Conservation (phyloP, 2,797 vertebrate genomes). For the Erethizon dorsatum region DNA sequence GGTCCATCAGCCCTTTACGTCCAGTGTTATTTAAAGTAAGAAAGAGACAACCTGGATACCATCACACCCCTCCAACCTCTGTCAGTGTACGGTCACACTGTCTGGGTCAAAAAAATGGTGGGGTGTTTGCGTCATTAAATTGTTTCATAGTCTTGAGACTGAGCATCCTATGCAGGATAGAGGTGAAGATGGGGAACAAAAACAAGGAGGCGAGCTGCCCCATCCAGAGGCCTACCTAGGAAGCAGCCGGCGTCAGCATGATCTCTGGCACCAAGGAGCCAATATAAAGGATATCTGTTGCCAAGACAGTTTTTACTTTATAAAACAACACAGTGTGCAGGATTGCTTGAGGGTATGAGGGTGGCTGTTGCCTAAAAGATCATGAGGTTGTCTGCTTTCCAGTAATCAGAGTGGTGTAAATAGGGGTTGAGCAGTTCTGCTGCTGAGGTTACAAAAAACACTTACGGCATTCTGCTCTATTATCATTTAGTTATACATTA, state of each 20-base stretch:
- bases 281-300: neutral
- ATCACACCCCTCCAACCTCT: no score
- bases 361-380: neutral
- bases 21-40: neutral
- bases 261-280: neutral
- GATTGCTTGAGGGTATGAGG: neutral
- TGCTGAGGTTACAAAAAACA: neutral
- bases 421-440: neutral
- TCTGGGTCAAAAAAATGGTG: slow-evolving; percentile 91
- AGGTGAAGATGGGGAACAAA: slow-evolving; percentile 91
- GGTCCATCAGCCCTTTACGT: neutral
- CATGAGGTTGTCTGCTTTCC: neutral
- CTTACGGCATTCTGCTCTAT: neutral
- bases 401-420: neutral
- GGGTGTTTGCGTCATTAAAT: slow-evolving; percentile 93
- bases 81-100: slow-evolving; percentile 79
- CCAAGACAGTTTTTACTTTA: neutral
- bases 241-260: slow-evolving; percentile 90
- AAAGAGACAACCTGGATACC: neutral
- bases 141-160: slow-evolving; percentile 92
- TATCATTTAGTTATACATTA: neutral
- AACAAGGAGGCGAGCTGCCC: slow-evolving; percentile 90
- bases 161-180: slow-evolving; percentile 92
- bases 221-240: slow-evolving; percentile 91
- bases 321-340: neutral